Evolutionary conservation across 2,797 vertebrate genomes (phyloP), one percentile per base, ranked within the genome.

Genomic region (Anableps anableps): DNA sequence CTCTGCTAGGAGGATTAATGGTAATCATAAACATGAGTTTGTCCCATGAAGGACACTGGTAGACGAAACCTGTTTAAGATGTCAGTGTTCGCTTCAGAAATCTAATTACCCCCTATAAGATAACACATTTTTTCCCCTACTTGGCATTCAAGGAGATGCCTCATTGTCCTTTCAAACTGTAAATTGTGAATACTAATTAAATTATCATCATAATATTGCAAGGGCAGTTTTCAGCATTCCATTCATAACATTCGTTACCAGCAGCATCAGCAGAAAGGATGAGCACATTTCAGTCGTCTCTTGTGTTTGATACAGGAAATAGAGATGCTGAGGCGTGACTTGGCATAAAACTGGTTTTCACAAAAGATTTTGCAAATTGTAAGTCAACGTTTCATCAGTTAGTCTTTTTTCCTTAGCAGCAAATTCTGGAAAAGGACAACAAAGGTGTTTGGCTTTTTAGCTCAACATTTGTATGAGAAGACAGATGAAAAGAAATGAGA

Each of bases 61-160:
- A 89, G 86, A 87, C 85, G 87, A 91, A 86, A 75, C 74, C 88
- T 88, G 75, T 92, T 93, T 82, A 89, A 90, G 88, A 92, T 92
- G 92, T 87, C 86, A 81, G 76, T 86, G 85, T 93, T 88, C 85
- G 84, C 82, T 86, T 71, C 86, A 79, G 77, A 88, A 94, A 95
- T 93, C 84, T 83, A 93, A 95, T 95, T 92, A 94, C 74, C 82
- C 70, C 31, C 86, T 76, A 88, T 88, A 86, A 90, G 90, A 93
- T 86, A 90, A 86, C 76, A 80, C 47, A 0, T 84, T 85, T 85
- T 78, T 85, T 75, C 50, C 23, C 72, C 89, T 83, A 29, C 86
- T 93, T 93, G 90, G 90, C 85, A 91, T 93, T 86, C 86, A 78
- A 85, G 53, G 76, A 88, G 81, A 83, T 84, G 85, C 70, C 75